Evolutionary conservation across 2,797 vertebrate species (phyloP), one percentile per base, ranked within the genome.

Genomic region (Eutrigla gurnardus): DNA sequence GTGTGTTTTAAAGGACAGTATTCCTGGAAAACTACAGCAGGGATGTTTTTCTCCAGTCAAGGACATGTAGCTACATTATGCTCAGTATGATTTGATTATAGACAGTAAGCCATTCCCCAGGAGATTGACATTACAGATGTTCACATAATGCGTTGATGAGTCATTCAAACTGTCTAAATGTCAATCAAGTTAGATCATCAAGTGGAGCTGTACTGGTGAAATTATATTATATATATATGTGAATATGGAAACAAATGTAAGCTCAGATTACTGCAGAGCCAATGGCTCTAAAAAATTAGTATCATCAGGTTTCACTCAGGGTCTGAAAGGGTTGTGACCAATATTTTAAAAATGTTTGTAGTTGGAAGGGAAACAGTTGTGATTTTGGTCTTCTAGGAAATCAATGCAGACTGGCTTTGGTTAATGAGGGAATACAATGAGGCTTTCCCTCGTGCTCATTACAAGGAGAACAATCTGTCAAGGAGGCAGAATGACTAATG

Each of bases 261-360:
- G 33, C 37, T n/a, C n/a, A 61, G 42, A 67, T 75, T n/a, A 49
- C 18, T 15, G 7, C 46, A 40, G 39, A 62, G 55, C 64, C 45
- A 45, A 18, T 36, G 37, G 10, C n/a, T 73, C 32, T 15, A 53
- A 78, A 60, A 55, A 25, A 50, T 32, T 12, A 25, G 25, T 25
- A 25, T 25, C 25, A 25, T 25, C 25, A 25, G 25, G 25, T 52
- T 61, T 32, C 43, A 50, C 13, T 81, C 13, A 6, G 67, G 37
- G 35, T 50, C 32, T 43, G 0, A 62, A 67, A 64, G 50, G 32
- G 49, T 60, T 62, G 17, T 63, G 52, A 58, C 17, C 65, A 78
- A 65, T 83, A 72, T 78, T 76, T 90, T 64, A 85, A 71, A 76
- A 6, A 71, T 68, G 47, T 69, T 67, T 64, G 37, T 5, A 66